phyloP scores from a whole-genome alignment of 2,888 invertebrate genomes.

The Vannuccia rotundouncinata region DNA sequence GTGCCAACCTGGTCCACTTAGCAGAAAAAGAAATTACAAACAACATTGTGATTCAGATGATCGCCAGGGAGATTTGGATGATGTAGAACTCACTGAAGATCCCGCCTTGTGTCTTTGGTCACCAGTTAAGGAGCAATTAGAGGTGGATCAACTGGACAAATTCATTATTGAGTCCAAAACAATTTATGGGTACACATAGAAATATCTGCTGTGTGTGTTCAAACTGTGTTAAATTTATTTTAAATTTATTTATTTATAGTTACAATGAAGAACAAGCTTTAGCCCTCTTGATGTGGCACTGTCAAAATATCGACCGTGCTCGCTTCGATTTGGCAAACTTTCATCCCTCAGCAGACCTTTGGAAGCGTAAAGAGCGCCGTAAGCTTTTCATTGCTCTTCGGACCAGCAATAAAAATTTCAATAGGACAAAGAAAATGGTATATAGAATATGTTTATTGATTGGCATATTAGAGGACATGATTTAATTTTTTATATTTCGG shows the following conservation, averaged over 20 bases:
- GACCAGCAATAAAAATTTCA: background rate
- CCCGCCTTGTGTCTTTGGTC: background rate
- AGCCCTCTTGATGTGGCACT: background rate
- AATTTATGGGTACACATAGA: background rate
- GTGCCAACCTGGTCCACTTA: background rate
- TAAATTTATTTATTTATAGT: background rate
- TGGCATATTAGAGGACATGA: too few species aligned
- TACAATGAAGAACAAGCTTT: background rate
- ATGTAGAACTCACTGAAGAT: background rate
- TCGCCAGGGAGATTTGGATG: background rate
- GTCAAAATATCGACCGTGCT: background rate
- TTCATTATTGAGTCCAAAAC: background rate
- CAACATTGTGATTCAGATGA: too few species aligned
- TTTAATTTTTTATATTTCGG: too few species aligned
- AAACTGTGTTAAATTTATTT: too few species aligned
- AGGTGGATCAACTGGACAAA: background rate
- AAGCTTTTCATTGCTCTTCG: background rate
- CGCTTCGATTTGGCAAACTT: background rate
- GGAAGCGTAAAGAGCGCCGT: background rate
- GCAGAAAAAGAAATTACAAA: background rate
- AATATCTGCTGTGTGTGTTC: too few species aligned
- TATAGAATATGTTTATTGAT: too few species aligned
- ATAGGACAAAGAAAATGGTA: background rate
- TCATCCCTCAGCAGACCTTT: background rate
- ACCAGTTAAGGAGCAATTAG: background rate